phyloP scores from a whole-genome alignment of 2,888 invertebrate genomes.

The Apomyelois bistriatella region DNA sequence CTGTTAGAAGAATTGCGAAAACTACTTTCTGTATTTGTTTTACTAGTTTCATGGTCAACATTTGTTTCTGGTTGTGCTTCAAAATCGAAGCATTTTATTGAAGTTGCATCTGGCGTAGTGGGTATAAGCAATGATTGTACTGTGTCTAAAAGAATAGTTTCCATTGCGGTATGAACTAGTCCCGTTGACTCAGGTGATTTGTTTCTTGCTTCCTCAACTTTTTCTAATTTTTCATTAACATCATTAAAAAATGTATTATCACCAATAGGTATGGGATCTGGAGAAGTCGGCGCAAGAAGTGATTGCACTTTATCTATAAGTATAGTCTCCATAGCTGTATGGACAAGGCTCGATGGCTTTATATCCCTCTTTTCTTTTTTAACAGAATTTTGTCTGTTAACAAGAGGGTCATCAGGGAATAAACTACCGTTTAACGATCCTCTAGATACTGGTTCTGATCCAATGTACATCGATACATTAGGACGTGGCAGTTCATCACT shows the following conservation, averaged over 20 bases:
- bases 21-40: conserved; percentile 71
- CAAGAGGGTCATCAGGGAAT: conserved; percentile 36
- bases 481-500: conserved; percentile 53
- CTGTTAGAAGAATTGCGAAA: conserved; percentile 25
- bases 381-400: conserved; percentile 36
- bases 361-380: conserved; percentile 45
- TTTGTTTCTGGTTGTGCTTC: conserved; percentile 19
- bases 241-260: conserved; percentile 59
- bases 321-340: conserved; percentile 79
- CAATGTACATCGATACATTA: conserved; percentile 70
- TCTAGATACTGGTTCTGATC: conserved; percentile 67
- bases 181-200: conserved; percentile 30
- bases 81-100: conserved; percentile 15
- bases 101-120: conserved; percentile 34
- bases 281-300: conserved; percentile 59
- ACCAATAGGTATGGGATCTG: conserved; percentile 40
- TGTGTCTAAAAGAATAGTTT: conserved; percentile 74
- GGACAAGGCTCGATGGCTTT: conserved; percentile 63
- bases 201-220: conserved; percentile 49
- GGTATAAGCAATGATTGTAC: conserved; percentile 48
- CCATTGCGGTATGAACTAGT: conserved; percentile 65
- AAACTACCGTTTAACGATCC: conserved; percentile 58
- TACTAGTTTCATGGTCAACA: conserved; percentile 63
- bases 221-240: conserved; percentile 57
- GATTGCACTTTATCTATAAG: conserved; percentile 76